phyloP scores from a whole-genome alignment of 2,113 vertebrate species.

The Azemiops feae region DNA sequence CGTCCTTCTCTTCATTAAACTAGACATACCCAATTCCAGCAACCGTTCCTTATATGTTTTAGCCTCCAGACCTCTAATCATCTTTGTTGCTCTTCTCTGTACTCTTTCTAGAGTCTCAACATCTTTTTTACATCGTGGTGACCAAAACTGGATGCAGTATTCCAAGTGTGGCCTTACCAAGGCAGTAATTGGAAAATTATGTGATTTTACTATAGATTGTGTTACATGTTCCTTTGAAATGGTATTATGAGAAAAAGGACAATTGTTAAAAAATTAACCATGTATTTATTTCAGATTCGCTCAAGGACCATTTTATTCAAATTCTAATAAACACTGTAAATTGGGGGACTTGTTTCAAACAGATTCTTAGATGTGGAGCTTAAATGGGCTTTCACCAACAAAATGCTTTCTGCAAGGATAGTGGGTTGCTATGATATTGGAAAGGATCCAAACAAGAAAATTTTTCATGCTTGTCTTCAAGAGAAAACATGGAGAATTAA shows the following conservation, averaged over 20 bases:
- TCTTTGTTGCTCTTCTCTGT: no score
- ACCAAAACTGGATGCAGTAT: no score
- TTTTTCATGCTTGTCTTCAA: accelerated
- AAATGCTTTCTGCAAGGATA: accelerated
- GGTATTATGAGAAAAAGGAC: not conserved
- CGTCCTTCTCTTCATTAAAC: no score
- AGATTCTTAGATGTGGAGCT: not conserved
- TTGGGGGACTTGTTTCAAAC: not conserved
- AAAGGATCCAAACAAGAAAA: accelerated
- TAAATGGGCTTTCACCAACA: not conserved
- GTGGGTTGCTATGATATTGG: accelerated
- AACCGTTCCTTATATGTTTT: no score
- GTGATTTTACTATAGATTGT: not conserved
- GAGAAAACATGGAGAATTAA: not conserved
- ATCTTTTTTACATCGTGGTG: no score
- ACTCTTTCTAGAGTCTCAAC: no score
- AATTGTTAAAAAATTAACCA: slow-evolving; percentile 32
- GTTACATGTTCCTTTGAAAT: not conserved
- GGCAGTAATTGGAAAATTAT: not conserved
- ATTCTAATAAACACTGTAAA: not conserved
- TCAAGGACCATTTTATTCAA: slow-evolving; percentile 25
- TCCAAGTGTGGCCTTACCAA: no score
- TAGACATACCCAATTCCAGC: no score
- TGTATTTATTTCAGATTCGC: slow-evolving; percentile 25
- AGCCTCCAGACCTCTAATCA: no score